Percentiles rank a stretch among this genome's conserved stretches.
Evolutionary conservation across 2,797 vertebrate species (phyloP).

Genomic region (Parambassis ranga): DNA sequence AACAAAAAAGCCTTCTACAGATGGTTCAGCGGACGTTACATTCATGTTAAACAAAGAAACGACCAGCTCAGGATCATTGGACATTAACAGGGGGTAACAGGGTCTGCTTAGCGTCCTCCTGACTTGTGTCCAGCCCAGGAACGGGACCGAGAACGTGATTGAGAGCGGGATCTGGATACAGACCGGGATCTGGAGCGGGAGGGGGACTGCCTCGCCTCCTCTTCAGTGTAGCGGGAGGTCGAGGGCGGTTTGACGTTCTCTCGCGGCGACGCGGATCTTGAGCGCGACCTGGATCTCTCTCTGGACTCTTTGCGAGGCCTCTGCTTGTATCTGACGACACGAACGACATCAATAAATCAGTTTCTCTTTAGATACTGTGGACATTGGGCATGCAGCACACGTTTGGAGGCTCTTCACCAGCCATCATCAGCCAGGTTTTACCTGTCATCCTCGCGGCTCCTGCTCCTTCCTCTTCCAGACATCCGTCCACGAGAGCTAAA

Average conservation of each 20-base stretch:
- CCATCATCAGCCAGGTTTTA: constrained; percentile 46
- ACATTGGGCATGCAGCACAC: not conserved
- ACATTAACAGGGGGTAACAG: not conserved
- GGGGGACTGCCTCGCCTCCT: constrained; percentile 77
- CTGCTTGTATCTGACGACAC: constrained; percentile 84
- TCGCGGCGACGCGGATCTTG: constrained; percentile 84
- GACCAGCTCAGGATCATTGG: constrained; percentile 11
- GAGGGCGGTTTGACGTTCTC: constrained; percentile 84
- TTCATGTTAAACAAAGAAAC: constrained; percentile 60
- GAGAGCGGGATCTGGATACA: constrained; percentile 88
- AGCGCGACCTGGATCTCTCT: constrained; percentile 80
- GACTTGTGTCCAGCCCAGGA: constrained; percentile 78
- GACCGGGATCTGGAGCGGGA: constrained; percentile 90
- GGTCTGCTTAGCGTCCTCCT: constrained; percentile 58
- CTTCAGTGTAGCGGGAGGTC: constrained; percentile 79
- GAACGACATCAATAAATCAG: constrained; percentile 14
- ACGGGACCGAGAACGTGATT: constrained; percentile 71
- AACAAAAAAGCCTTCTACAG: constrained; percentile 50
- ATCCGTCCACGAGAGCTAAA: constrained; percentile 78
- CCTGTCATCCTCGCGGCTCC: constrained; percentile 94
- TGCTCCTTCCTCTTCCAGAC: constrained; percentile 87
- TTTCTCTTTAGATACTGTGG: fast-evolving
- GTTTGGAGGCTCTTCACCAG: no score
- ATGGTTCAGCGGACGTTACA: constrained; percentile 52
- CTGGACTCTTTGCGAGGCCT: constrained; percentile 82